Base-by-base conservation (phyloP, 2,797 vertebrate genomes). In the Cyprinella venusta region DNA sequence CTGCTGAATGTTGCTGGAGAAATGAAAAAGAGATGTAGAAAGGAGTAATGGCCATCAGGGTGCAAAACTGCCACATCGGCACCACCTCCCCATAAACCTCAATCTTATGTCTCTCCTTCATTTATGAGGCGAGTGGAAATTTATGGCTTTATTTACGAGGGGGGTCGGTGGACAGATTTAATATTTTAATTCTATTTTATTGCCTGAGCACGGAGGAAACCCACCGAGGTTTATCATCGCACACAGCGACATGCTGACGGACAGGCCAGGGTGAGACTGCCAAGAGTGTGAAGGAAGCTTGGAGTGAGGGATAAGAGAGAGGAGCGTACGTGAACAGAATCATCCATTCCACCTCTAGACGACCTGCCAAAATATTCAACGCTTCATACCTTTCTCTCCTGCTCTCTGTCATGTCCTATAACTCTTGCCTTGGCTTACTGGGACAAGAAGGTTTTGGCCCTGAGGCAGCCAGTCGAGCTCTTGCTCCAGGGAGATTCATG, bases 161-260 rank as follows among this genome's bases (percentile, higher is more conserved):
- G 89, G 91, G 90, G 90, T 88, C 84, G 84, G 86, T 85, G 93
- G 94, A 92, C 93, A 94, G 94, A 95, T 95, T 95, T 95, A 95
- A 95, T 95, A 95, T 95, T 95, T 95, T 95, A 95, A 95, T 95
- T 95, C 85, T 89, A 86, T 93, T 95, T 95, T 94, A 95, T 86
- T 91, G 91, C 91, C 89, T 40, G 90, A 93, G 94, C 91, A 91
- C 85, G 83, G 91, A 93, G 91, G 87, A 82, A 85, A 89, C 89
- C 63, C 88, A 87, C 88, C 89, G 88, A 91, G 91, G 92, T 95
- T 95, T 91, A 93, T 92, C 90, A 89, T 86, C 61, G 75, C 74
- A 48, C 89, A 64, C 85, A 74, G 59, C 89, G 85, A 84, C 64
- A 88, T 88, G 88, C 86, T 64, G 84, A 91, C 84, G 45, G 24